Conservation (phyloP, 1,140 invertebrate species). For the Leptinotarsa defecta region DNA sequence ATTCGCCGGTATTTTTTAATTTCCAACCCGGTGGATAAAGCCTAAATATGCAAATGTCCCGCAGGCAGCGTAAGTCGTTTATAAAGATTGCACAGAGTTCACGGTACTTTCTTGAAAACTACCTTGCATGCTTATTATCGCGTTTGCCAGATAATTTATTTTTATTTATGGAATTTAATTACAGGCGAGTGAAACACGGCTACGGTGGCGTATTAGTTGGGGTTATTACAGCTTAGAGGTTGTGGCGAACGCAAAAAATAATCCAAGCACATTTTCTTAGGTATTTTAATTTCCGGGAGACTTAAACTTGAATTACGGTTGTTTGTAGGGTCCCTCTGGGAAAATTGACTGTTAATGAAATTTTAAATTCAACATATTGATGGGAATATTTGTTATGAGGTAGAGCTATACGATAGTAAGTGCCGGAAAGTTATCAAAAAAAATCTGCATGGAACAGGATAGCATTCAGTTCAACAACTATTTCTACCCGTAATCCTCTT, state of each 20-base stretch:
- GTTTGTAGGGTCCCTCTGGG: too few relatives aligned
- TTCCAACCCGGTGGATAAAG: conserved; percentile 39
- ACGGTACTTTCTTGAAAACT: conserved; percentile 36
- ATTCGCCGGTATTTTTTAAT: conserved; percentile 42
- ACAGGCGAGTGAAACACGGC: conserved; percentile 22
- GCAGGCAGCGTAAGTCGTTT: conserved; percentile 29
- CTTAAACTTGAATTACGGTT: background rate
- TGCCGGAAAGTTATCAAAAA: too few relatives aligned
- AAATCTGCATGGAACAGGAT: too few relatives aligned
- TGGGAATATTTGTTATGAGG: too few relatives aligned
- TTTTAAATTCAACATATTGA: too few relatives aligned
- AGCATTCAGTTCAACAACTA: too few relatives aligned
- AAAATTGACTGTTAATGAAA: too few relatives aligned
- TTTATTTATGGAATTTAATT: conserved; percentile 50
- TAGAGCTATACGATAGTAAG: too few relatives aligned
- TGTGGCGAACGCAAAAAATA: background rate
- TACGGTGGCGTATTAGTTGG: conserved; percentile 6
- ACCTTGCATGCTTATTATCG: conserved; percentile 47
- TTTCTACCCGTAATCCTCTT: too few relatives aligned
- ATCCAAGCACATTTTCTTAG: background rate
- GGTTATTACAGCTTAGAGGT: conserved; percentile 8
- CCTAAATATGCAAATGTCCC: conserved; percentile 46
- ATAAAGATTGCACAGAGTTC: conserved; percentile 42
- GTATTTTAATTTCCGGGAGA: conserved; percentile 3
- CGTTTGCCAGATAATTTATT: conserved; percentile 44